Percentiles rank a stretch among this genome's conserved stretches.
Evolutionary conservation across 2,113 vertebrate genomes (phyloP).

Genomic region (Willisornis vidua): DNA sequence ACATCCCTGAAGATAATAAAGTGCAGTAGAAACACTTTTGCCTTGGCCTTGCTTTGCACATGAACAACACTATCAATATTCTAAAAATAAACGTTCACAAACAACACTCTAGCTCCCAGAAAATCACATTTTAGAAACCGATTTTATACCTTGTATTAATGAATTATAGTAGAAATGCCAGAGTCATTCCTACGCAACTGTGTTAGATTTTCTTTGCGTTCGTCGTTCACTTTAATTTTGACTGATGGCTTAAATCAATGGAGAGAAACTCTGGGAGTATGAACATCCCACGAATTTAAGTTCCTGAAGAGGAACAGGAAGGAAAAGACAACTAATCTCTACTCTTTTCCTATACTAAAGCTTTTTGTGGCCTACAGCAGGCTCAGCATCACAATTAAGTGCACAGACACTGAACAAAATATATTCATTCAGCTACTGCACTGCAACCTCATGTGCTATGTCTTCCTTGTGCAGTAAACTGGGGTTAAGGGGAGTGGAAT

Average conservation of each 20-base stretch:
- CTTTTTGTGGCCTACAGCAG: not conserved
- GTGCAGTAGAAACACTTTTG: not conserved
- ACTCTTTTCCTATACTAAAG: not conserved
- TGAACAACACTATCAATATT: not conserved
- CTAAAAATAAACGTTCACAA: not conserved
- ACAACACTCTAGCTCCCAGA: not conserved
- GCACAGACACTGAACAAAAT: not conserved
- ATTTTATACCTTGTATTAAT: not conserved
- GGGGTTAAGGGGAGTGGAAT: not conserved
- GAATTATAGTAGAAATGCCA: not conserved
- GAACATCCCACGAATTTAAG: not conserved
- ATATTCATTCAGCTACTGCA: not conserved
- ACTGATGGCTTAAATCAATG: not conserved
- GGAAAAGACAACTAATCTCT: not conserved
- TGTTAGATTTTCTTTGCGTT: not conserved
- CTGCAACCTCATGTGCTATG: accelerated
- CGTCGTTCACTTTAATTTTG: not conserved
- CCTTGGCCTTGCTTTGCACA: not conserved
- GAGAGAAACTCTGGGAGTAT: not conserved
- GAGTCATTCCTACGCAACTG: not conserved
- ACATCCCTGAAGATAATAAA: not conserved
- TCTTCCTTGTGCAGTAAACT: not conserved
- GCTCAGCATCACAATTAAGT: not conserved
- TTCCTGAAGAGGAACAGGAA: not conserved
- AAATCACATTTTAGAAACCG: not conserved